phyloP scores from a whole-genome alignment of 2,113 vertebrate species.

The Vidua macroura region DNA sequence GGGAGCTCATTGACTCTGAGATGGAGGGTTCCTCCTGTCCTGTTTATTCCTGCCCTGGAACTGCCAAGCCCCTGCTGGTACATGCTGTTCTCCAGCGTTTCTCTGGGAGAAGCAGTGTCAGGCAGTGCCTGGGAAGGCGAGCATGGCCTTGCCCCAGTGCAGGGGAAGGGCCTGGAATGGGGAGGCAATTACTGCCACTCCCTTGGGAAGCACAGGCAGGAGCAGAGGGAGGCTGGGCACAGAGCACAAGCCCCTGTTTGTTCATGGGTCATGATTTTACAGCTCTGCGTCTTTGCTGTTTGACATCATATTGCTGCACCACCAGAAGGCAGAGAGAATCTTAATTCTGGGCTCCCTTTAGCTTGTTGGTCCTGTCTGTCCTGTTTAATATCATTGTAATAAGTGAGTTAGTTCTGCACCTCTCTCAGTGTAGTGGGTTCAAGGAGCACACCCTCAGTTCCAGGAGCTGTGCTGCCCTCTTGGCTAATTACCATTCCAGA shows the following conservation, averaged over 20 bases:
- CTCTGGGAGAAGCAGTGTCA: neutral
- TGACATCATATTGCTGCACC: neutral
- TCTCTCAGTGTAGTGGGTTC: neutral
- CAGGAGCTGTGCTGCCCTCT: neutral
- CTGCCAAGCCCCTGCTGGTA: neutral
- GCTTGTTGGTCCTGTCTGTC: neutral
- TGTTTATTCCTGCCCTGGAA: neutral
- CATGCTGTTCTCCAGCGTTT: neutral
- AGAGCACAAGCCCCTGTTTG: neutral
- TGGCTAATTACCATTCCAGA: constrained; percentile 51
- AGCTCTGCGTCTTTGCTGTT: neutral
- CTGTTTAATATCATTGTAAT: neutral
- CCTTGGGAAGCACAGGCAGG: neutral
- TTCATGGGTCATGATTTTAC: neutral
- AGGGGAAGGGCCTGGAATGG: neutral
- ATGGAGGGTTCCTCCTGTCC: neutral
- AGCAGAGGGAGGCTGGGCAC: neutral
- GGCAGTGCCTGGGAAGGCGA: neutral
- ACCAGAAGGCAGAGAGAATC: neutral
- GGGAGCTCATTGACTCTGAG: neutral
- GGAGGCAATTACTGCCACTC: neutral
- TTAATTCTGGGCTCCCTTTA: neutral
- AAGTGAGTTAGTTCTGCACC: neutral
- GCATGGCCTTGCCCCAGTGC: neutral
- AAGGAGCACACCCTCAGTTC: neutral